Evolutionary conservation across 53 echinoderm and acorn worm species (phyloP).

Genomic region (Henricia sp.): DNA sequence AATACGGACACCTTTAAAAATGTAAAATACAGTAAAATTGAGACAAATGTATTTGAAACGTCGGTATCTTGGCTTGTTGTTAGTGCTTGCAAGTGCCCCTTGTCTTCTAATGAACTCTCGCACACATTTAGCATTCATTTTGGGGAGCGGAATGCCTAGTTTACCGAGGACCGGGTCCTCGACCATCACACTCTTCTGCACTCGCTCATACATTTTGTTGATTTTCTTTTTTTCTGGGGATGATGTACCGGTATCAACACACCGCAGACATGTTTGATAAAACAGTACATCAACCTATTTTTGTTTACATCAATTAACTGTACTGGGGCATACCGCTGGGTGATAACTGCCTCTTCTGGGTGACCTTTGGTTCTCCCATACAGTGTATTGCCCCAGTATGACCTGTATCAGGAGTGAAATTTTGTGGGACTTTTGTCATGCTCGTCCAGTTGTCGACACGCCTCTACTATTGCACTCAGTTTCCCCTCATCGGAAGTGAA

Average conservation of each 20-base stretch:
- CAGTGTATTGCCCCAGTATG: slow-evolving; percentile 59
- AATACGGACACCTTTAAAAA: no score
- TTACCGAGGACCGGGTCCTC: slow-evolving; percentile 51
- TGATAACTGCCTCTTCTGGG: slow-evolving; percentile 12
- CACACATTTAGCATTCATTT: slow-evolving; percentile 61
- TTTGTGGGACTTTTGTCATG: slow-evolving; percentile 43
- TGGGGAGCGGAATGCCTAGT: slow-evolving; percentile 52
- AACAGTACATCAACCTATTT: slow-evolving; percentile 60
- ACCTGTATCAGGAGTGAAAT: slow-evolving; percentile 31
- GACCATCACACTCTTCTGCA: slow-evolving; percentile 33
- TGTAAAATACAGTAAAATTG: no score
- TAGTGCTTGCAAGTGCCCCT: slow-evolving; percentile 36
- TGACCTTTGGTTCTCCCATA: slow-evolving; percentile 67
- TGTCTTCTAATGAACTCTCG: slow-evolving; percentile 44
- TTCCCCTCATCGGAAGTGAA: slow-evolving; percentile 33
- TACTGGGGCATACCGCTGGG: slow-evolving; percentile 43
- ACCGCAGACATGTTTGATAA: slow-evolving; percentile 55
- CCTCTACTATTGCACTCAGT: slow-evolving; percentile 3
- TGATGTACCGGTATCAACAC: slow-evolving; percentile 14
- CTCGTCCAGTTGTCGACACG: slow-evolving; percentile 31
- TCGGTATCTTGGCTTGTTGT: slow-evolving; percentile 41
- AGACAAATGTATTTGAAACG: no score
- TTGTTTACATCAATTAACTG: slow-evolving; percentile 23
- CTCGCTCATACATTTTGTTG: slow-evolving; percentile 28
- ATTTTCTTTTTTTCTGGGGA: slow-evolving; percentile 28